Evolutionary conservation across 2,797 vertebrate genomes (phyloP).

Genomic region (Mallotus villosus): DNA sequence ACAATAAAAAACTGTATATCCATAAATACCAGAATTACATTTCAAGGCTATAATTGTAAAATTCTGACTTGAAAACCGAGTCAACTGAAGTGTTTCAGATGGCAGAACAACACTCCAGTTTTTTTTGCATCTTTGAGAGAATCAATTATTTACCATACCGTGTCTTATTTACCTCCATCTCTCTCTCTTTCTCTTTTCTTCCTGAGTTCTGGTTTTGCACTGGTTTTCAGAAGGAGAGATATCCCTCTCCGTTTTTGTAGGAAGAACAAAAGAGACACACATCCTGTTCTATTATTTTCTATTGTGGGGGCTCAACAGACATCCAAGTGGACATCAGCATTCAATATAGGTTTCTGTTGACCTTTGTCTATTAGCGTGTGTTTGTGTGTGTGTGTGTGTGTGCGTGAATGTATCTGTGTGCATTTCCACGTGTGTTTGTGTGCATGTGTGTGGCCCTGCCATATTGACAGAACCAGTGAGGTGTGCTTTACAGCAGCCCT

Average conservation of each 20-base stretch:
- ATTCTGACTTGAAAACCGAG: too few species aligned
- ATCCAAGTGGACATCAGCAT: conserved; percentile 3
- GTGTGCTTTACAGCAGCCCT: neutral
- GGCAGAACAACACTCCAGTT: neutral
- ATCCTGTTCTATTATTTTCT: neutral
- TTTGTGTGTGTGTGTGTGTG: neutral
- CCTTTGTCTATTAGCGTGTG: neutral
- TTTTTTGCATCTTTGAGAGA: neutral
- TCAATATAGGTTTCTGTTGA: conserved; percentile 1
- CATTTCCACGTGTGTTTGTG: conserved; percentile 9
- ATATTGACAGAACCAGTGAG: neutral
- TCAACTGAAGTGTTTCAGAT: neutral
- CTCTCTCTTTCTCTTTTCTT: neutral
- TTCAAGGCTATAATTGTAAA: too few species aligned
- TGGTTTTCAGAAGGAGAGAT: neutral
- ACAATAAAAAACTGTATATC: too few species aligned
- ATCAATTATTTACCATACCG: neutral
- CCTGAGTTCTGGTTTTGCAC: neutral
- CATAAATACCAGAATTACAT: too few species aligned
- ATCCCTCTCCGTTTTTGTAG: neutral
- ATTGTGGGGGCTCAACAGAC: neutral
- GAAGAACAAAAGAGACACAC: too few species aligned
- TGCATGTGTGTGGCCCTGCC: conserved; percentile 29
- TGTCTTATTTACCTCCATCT: neutral
- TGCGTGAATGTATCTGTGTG: too few species aligned